These are phyloP conservation scores for Palythoa caribaeorum DNA, from an alignment of 92 coral and sea anemone genomes.

Conservation along the genomic window DNA sequence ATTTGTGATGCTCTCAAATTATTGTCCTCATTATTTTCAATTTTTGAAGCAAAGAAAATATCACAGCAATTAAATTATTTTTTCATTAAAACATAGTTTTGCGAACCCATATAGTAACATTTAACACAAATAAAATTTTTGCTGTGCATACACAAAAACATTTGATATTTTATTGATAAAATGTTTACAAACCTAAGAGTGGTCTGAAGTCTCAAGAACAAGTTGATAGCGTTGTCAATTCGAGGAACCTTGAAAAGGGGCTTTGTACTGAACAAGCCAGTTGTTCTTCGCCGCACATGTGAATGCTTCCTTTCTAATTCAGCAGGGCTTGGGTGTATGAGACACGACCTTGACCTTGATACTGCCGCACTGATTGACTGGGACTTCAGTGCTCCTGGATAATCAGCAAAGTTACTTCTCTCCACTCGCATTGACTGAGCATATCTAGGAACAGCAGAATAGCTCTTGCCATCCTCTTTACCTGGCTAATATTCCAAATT, in stretches of 20 bases:
- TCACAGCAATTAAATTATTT: not conserved
- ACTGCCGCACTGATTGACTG: conserved; percentile 87
- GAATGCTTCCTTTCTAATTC: conserved; percentile 88
- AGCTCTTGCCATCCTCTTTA: conserved; percentile 73
- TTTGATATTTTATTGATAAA: not conserved
- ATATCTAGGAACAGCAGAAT: conserved; percentile 57
- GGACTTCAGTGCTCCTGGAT: conserved; percentile 66
- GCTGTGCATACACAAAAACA: not conserved
- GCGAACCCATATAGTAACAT: no score
- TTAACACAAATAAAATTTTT: no score
- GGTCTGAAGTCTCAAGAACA: conserved; percentile 76
- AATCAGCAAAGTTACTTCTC: conserved; percentile 52
- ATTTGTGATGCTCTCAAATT: no score
- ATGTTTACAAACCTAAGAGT: conserved; percentile 71
- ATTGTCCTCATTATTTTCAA: no score
- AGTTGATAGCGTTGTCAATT: conserved; percentile 77
- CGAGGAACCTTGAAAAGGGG: conserved; percentile 79
- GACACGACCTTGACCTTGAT: conserved; percentile 63
- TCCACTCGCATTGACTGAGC: conserved; percentile 83
- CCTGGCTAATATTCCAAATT: conserved; percentile 50
- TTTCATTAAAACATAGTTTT: no score
- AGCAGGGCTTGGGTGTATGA: conserved; percentile 80
- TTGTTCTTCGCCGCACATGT: conserved; percentile 71
- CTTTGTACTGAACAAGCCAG: conserved; percentile 81
- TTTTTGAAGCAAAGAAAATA: no score